Conservation (phyloP, 2,113 vertebrate species). For the Lontra canadensis region DNA sequence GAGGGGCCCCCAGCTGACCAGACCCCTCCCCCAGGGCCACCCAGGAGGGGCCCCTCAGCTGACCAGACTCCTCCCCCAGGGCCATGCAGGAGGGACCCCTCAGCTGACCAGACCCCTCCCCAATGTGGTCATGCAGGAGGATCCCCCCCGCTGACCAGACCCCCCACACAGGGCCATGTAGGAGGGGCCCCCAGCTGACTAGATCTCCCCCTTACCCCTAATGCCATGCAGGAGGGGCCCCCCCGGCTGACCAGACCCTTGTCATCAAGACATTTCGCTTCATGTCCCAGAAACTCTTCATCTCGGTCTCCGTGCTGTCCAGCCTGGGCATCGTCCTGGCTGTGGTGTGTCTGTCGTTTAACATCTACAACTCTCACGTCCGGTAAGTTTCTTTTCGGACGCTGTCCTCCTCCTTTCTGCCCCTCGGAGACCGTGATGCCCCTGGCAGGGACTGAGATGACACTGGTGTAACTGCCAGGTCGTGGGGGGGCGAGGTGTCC, state of each 20-base stretch:
- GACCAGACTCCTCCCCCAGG: constrained; percentile 85
- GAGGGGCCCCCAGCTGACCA: constrained; percentile 86
- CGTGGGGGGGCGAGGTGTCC: rapidly evolving
- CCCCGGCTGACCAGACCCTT: constrained; percentile 94
- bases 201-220: constrained; percentile 74
- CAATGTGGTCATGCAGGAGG: constrained; percentile 81
- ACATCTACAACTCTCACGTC: constrained; percentile 96
- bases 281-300: constrained; percentile 95
- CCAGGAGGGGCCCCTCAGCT: constrained; percentile 88
- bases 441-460: neutral
- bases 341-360: constrained; percentile 94
- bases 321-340: constrained; percentile 93
- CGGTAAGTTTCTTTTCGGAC: constrained; percentile 83
- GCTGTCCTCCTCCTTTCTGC: neutral
- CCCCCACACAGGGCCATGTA: constrained; percentile 54
- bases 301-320: constrained; percentile 92
- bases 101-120: constrained; percentile 88
- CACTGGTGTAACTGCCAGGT: neutral
- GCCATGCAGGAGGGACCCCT: constrained; percentile 85
- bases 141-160: constrained; percentile 92
- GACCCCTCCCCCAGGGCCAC: constrained; percentile 73
- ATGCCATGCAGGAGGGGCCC: constrained; percentile 81
- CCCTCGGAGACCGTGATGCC: neutral
- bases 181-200: constrained; percentile 93
- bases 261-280: constrained; percentile 94